A percentile compares a stretch with the other conserved stretches of the same genome.
These are phyloP conservation scores for Trichoplax adhaerens DNA, from an alignment of 37 sponge, comb jelly and placozoan genomes.

Conservation along the genomic window DNA sequence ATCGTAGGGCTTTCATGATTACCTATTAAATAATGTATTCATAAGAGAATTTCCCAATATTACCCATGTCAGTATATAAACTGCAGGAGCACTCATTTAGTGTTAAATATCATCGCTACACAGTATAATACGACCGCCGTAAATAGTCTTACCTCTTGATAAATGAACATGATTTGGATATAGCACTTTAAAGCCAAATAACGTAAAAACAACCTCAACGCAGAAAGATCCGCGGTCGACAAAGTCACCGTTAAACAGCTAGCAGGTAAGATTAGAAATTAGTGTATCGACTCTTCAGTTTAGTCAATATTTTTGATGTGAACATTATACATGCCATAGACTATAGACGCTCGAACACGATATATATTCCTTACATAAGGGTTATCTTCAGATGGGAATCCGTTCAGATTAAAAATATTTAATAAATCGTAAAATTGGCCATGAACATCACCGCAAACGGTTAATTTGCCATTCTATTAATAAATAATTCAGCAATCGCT, in stretches of 20 bases:
- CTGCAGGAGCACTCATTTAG: too few relatives aligned
- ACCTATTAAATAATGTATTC: conserved; percentile 19
- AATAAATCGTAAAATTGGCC: conserved; percentile 96
- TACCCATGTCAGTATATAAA: too few relatives aligned
- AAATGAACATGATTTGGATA: conserved; percentile 79
- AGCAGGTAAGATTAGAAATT: neutral
- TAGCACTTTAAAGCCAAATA: conserved; percentile 86
- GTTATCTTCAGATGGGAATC: conserved; percentile 70
- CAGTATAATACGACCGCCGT: neutral
- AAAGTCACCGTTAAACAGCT: conserved; percentile 99
- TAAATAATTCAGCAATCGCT: neutral
- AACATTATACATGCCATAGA: neutral
- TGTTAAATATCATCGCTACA: too few relatives aligned
- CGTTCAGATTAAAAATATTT: conserved; percentile 91
- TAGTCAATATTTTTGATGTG: neutral
- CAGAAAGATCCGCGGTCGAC: conserved; percentile 96
- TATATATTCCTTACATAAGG: conserved; percentile 56
- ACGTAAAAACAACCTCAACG: conserved; percentile 72
- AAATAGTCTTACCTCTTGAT: conserved; percentile 52
- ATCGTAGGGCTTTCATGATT: conserved; percentile 87
- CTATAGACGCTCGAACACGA: neutral
- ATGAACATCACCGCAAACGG: conserved; percentile 97
- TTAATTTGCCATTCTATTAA: conserved; percentile 43
- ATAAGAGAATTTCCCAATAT: too few relatives aligned
- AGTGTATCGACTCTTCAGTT: neutral